Conservation (phyloP, 2,888 invertebrate genomes). For the Lottia gigantea region DNA sequence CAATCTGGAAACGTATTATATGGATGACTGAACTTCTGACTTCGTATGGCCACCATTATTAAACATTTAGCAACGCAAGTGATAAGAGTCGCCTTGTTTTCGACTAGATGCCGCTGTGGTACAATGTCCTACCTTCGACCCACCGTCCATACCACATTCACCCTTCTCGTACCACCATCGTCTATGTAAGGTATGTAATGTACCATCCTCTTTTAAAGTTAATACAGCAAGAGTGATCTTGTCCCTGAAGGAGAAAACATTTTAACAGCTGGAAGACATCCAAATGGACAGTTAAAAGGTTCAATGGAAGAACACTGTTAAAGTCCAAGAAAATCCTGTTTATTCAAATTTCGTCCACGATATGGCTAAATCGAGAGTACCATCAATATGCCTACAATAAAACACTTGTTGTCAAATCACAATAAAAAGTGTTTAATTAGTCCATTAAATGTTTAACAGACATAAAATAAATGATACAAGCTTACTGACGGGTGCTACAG, state of each 20-base stretch:
- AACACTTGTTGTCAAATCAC: too few relatives aligned
- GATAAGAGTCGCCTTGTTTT: background rate
- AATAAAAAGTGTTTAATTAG: too few relatives aligned
- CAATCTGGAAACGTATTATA: background rate
- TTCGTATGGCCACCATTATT: background rate
- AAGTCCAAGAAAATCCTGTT: too few relatives aligned
- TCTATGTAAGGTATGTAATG: slow-evolving; percentile 86
- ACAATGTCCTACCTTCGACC: slow-evolving; percentile 16
- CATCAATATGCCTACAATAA: too few relatives aligned
- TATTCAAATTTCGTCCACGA: too few relatives aligned
- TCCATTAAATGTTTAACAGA: too few relatives aligned
- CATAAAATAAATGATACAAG: too few relatives aligned
- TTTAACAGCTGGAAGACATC: background rate
- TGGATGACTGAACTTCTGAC: background rate
- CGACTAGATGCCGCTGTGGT: too few relatives aligned
- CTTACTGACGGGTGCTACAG: too few relatives aligned
- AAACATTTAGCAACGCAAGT: background rate
- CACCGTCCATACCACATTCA: slow-evolving; percentile 65
- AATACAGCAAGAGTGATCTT: slow-evolving; percentile 91
- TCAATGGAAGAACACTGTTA: too few relatives aligned
- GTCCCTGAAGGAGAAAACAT: slow-evolving; percentile 76
- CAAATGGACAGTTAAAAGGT: background rate
- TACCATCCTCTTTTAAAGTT: slow-evolving; percentile 89
- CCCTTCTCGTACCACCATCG: slow-evolving; percentile 92
- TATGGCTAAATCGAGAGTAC: too few relatives aligned